phyloP scores from a whole-genome alignment of 2,888 invertebrate genomes.

The Eupithecia insigniata region DNA sequence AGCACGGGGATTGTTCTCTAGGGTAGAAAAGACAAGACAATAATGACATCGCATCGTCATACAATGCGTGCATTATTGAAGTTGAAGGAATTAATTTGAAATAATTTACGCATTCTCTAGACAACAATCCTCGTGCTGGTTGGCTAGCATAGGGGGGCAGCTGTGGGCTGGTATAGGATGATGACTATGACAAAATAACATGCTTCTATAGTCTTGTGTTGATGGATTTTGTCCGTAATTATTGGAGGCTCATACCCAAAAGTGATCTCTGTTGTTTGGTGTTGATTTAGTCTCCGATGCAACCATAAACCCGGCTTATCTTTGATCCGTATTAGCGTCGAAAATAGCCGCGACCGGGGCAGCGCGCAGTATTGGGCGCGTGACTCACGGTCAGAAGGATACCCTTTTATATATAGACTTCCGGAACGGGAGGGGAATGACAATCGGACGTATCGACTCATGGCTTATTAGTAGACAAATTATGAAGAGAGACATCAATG shows the following conservation, averaged over 20 bases:
- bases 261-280: not conserved
- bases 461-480: not conserved
- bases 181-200: no score
- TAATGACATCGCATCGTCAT: no score
- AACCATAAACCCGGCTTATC: not conserved
- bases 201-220: no score
- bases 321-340: not conserved
- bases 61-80: no score
- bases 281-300: conserved; percentile 1
- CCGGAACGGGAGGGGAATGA: conserved; percentile 36
- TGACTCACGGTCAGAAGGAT: conserved; percentile 38
- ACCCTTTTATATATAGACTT: conserved; percentile 41
- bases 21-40: no score
- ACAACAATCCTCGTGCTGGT: no score
- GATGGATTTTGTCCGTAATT: not conserved
- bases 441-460: conserved; percentile 22
- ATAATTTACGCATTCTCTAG: no score
- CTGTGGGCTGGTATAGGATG: no score
- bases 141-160: no score
- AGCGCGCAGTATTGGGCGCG: conserved; percentile 21
- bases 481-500: not conserved
- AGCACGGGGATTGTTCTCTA: no score
- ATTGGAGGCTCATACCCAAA: not conserved
- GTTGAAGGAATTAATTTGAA: no score
- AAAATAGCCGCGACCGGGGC: conserved; percentile 13